These are phyloP conservation scores for Glossosoma conforme DNA, from an alignment of 1,140 invertebrate species.

Conservation along the genomic window DNA sequence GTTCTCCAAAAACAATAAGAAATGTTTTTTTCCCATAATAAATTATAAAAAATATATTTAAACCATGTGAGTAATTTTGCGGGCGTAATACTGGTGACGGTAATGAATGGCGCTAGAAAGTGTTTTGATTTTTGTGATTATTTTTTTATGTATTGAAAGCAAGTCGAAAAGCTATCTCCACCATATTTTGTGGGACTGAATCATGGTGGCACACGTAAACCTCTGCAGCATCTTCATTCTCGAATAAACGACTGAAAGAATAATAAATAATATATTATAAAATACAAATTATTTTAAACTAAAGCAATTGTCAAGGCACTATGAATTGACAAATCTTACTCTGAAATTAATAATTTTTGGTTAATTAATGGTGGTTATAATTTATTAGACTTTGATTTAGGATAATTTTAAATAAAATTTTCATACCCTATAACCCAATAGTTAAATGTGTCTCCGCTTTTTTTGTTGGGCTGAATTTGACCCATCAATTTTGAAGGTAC, in stretches of 20 bases:
- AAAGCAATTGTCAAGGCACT: neutral
- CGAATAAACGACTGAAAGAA: constrained; percentile 62
- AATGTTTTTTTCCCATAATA: too few relatives aligned
- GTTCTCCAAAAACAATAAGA: too few relatives aligned
- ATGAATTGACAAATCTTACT: neutral
- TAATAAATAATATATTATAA: constrained; percentile 20
- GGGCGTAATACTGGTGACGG: too few relatives aligned
- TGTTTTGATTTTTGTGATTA: too few relatives aligned
- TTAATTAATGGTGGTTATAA: constrained; percentile 6
- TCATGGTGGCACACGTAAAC: constrained; percentile 78
- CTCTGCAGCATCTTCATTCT: constrained; percentile 64
- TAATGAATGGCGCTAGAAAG: too few relatives aligned
- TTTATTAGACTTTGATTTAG: too few relatives aligned
- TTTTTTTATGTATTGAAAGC: constrained; percentile 51
- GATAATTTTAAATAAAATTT: constrained; percentile 12
- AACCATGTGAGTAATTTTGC: too few relatives aligned
- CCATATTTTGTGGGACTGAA: constrained; percentile 70
- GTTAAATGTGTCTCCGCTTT: constrained; percentile 38
- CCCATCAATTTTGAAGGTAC: constrained; percentile 37
- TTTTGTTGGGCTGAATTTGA: constrained; percentile 38
- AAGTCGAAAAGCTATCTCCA: constrained; percentile 74
- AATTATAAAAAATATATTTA: too few relatives aligned
- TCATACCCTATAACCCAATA: constrained; percentile 55
- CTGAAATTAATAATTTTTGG: neutral
- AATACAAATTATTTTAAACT: neutral